Base-by-base conservation (phyloP, 64 coral and sea anemone species). In the Anthopleura sola region DNA sequence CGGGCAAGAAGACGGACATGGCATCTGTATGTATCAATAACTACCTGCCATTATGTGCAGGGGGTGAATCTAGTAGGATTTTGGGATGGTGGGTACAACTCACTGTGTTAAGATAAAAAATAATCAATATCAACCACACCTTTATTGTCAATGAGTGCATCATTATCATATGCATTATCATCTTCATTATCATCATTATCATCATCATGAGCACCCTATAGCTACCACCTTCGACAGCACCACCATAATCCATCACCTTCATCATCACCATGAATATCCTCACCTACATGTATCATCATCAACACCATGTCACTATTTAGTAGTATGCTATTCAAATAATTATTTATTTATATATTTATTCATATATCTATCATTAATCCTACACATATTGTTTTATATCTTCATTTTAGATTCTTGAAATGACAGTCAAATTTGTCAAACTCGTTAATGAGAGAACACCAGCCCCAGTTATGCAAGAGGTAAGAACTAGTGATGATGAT, bases 1-100 rank as follows among this genome's bases (percentile, higher is more conserved):
- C 94, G 5, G 94, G 94, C 17, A 89, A 88, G 48, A 96, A 96
- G 36, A 92, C 94, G 12, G 94, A 96, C 58, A 96, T 96, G 94
- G 94, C 94, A n/a, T 96, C 94, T n/a, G 94, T 96, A 96, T 50
- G 93, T 81, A 75, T 49, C 28, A 71, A 17, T 32, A 71, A 71
- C 28, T 11, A 14, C 24, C 58, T 62, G 13, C 11, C 50, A 53
- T 53, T 53, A 53, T 53, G 50, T 53, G 6, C 50, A 15, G 50
- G 7, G 11, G 7, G 11, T 53, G 50, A 44, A 44, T 44, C 40
- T 44, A 44, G 1, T 44, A 44, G 1, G 9, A 44, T 44, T 44
- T 44, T 44, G 40, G 40, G 40, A 44, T 44, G 40, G 40, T 44
- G 50, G 50, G 11, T 53, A 53, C 0, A 5, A n/a, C 19, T 53